Base-by-base conservation (phyloP, 2,888 invertebrate species). In the Neoascia interrupta region DNA sequence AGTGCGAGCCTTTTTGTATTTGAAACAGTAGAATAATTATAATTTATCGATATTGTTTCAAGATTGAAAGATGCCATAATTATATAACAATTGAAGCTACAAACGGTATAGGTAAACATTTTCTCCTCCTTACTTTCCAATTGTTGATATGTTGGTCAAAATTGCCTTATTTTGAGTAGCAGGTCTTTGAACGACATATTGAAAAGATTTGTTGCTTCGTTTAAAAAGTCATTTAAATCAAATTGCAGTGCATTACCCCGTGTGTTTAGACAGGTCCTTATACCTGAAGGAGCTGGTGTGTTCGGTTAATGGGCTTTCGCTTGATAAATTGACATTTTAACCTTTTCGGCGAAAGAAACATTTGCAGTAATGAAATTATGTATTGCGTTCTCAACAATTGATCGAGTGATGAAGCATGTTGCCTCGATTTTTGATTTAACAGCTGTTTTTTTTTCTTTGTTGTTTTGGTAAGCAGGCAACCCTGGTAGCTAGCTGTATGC, bases 191-290 rank as follows among this genome's bases (percentile, higher is more conserved):
- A n/a, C n/a, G n/a, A n/a, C n/a, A n/a, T n/a, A n/a, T n/a, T n/a
- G n/a, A n/a, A 31, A 8, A 31, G n/a, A 31, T 31, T 8, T 18
- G 45, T 26, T 3, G 37, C 10, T 47, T 47, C 60, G 5, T 47
- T 47, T 10, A 60, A 37, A 3, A 60, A 60, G 16, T 45, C 23
- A 21, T 60, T 60, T 1, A 60, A 10, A 34, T 58, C 43, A n/a
- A 6, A 1, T 43, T 8, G 6, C n/a, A 8, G 31, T 31, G 31
- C 31, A 31, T 31, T 31, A 31, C n/a, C 31, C 6, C 31, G 31
- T 10, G n/a, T n/a, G n/a, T 3, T 31, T 31, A 31, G 31, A 31
- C 10, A 31, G 2, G 31, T 8, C 10, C 10, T 8, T 2, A 31
- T 31, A 31, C n/a, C n/a, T 2, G 10, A 2, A 31, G 31, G n/a